A percentile compares a stretch with the other conserved stretches of the same genome.
Evolutionary conservation across 2,888 invertebrate species (phyloP).

Genomic region (Anticlea derivata): DNA sequence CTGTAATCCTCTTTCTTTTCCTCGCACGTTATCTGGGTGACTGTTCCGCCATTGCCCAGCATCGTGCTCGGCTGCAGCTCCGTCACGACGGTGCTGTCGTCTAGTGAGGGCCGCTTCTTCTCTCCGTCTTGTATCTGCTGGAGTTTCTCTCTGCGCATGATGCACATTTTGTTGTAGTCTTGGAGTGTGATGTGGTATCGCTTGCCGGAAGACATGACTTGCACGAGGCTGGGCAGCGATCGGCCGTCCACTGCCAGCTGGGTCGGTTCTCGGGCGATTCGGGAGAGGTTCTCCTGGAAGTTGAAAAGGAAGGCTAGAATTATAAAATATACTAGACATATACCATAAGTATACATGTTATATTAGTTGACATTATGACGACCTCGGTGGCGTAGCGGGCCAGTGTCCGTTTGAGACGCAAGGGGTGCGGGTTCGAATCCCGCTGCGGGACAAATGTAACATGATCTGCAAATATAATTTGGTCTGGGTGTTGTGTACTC

Average conservation of each 20-base stretch:
- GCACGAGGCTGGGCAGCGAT: conserved; percentile 86
- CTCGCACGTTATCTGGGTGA: conserved; percentile 54
- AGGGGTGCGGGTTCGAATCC: too few relatives aligned
- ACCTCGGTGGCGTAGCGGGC: too few relatives aligned
- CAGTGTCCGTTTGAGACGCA: too few relatives aligned
- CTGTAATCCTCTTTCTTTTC: conserved; percentile 60
- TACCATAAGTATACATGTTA: too few relatives aligned
- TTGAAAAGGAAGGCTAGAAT: too few relatives aligned
- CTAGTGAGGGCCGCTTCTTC: conserved; percentile 46
- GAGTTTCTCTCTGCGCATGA: conserved; percentile 86
- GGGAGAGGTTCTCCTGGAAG: conserved; percentile 70
- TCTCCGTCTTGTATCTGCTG: conserved; percentile 83
- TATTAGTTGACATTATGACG: too few relatives aligned
- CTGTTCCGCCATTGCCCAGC: conserved; percentile 70
- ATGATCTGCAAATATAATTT: too few relatives aligned
- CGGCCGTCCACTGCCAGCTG: conserved; percentile 85
- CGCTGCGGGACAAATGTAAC: too few relatives aligned
- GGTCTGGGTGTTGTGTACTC: too few relatives aligned
- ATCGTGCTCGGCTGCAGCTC: conserved; percentile 69
- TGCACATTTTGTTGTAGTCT: conserved; percentile 92
- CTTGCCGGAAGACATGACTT: conserved; percentile 90
- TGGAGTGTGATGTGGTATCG: conserved; percentile 91
- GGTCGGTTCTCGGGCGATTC: conserved; percentile 71
- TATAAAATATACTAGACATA: too few relatives aligned
- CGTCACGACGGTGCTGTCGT: conserved; percentile 59